These are phyloP conservation scores for Pseudomyrmex flavicornis DNA, from an alignment of 1,140 invertebrate species.

Conservation along the genomic window DNA sequence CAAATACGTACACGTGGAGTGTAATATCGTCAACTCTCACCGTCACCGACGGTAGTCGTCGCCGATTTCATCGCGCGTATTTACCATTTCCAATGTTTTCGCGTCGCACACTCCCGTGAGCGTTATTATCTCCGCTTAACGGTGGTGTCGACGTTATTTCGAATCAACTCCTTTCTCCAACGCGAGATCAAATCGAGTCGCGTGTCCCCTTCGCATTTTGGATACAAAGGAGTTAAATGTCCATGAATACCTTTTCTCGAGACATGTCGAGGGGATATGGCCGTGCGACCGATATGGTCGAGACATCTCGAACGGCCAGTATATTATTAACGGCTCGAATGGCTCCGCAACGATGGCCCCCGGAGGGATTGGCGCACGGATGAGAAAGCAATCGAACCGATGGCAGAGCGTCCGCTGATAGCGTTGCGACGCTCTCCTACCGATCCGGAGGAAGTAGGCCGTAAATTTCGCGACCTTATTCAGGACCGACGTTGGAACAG, in stretches of 20 bases:
- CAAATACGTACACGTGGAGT: background rate
- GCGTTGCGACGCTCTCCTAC: slow-evolving; percentile 29
- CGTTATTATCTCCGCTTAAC: slow-evolving; percentile 46
- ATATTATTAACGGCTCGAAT: slow-evolving; percentile 66
- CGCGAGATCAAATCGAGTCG: slow-evolving; percentile 12
- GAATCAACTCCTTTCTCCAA: background rate
- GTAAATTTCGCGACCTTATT: slow-evolving; percentile 70
- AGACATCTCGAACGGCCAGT: slow-evolving; percentile 36
- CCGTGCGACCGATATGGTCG: slow-evolving; percentile 32
- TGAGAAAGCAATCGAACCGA: slow-evolving; percentile 70
- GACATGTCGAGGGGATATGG: background rate
- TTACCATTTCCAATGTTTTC: slow-evolving; percentile 40
- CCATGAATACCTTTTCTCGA: slow-evolving; percentile 54
- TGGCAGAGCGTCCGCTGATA: slow-evolving; percentile 35
- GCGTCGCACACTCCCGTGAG: background rate
- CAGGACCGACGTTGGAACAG: slow-evolving; percentile 41
- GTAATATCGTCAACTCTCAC: slow-evolving; percentile 7
- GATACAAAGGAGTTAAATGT: slow-evolving; percentile 38
- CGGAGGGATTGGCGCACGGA: slow-evolving; percentile 23
- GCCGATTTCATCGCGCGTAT: slow-evolving; percentile 30
- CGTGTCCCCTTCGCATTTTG: slow-evolving; percentile 7
- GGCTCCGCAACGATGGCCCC: slow-evolving; percentile 29
- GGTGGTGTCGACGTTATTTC: slow-evolving; percentile 13
- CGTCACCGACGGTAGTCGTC: background rate
- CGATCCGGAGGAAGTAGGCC: slow-evolving; percentile 61